These are phyloP conservation scores for Diarsia mendica DNA, from an alignment of 2,888 invertebrate species.

Conservation along the genomic window DNA sequence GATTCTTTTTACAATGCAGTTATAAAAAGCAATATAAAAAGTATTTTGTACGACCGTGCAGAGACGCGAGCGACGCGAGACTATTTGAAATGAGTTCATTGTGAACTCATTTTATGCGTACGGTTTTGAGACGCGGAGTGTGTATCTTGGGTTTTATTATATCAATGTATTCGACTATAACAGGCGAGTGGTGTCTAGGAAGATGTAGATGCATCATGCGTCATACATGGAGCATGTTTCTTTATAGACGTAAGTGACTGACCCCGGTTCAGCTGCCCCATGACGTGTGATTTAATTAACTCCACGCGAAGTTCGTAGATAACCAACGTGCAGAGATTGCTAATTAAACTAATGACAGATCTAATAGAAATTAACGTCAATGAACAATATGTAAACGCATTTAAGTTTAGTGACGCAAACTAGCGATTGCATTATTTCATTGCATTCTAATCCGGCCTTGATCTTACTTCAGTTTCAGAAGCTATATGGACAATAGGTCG, in stretches of 20 bases:
- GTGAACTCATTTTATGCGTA: too few species aligned
- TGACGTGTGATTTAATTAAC: slow-evolving; percentile 14
- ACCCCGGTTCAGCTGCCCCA: neutral
- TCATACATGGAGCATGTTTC: neutral
- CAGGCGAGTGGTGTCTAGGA: neutral
- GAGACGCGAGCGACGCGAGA: too few species aligned
- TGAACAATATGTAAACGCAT: slow-evolving; percentile 30
- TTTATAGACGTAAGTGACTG: neutral
- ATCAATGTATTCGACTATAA: neutral
- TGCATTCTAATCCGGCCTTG: neutral
- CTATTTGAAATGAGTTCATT: too few species aligned
- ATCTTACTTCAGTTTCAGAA: neutral
- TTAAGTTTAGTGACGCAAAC: slow-evolving; percentile 27
- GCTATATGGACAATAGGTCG: neutral
- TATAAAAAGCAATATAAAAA: too few species aligned
- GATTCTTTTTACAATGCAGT: too few species aligned
- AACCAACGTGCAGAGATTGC: slow-evolving; percentile 3
- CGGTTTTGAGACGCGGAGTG: too few species aligned
- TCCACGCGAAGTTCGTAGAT: slow-evolving; percentile 15
- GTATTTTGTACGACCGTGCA: too few species aligned
- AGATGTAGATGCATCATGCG: neutral
- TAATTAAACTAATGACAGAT: slow-evolving; percentile 19
- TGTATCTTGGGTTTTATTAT: too few species aligned
- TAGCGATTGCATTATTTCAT: neutral
- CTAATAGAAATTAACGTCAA: slow-evolving; percentile 40